Evolutionary conservation across 2,888 invertebrate genomes (phyloP).

Genomic region (Cecidostiba fungosa): DNA sequence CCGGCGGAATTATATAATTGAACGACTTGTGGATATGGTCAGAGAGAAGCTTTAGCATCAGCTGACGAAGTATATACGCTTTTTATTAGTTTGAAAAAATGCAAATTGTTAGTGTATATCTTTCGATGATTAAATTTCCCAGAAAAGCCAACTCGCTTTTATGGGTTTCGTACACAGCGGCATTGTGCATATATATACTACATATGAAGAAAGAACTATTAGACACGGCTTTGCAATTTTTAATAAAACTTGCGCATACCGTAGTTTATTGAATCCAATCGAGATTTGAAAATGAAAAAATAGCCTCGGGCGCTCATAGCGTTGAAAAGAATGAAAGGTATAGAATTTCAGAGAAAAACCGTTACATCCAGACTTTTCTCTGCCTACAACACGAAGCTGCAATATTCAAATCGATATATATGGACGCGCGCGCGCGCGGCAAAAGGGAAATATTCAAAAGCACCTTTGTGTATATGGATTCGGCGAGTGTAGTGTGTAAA

Average conservation of each 20-base stretch:
- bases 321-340: neutral
- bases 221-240: neutral
- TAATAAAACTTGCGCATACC: neutral
- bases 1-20: too few relatives aligned
- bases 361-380: neutral
- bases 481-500: neutral
- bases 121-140: too few relatives aligned
- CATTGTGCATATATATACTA: neutral
- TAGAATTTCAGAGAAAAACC: neutral
- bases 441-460: neutral
- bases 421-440: too few relatives aligned
- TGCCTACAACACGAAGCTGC: neutral
- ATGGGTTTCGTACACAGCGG: too few relatives aligned
- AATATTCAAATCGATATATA: neutral
- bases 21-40: too few relatives aligned
- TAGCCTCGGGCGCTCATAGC: neutral
- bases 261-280: neutral
- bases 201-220: too few relatives aligned
- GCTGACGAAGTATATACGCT: too few relatives aligned
- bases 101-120: too few relatives aligned
- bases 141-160: too few relatives aligned
- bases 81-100: too few relatives aligned
- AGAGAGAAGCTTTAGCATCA: too few relatives aligned
- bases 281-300: neutral
- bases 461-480: neutral